Evolutionary conservation across 1,140 invertebrate species (phyloP).

Genomic region (Leptopilina clavipes): DNA sequence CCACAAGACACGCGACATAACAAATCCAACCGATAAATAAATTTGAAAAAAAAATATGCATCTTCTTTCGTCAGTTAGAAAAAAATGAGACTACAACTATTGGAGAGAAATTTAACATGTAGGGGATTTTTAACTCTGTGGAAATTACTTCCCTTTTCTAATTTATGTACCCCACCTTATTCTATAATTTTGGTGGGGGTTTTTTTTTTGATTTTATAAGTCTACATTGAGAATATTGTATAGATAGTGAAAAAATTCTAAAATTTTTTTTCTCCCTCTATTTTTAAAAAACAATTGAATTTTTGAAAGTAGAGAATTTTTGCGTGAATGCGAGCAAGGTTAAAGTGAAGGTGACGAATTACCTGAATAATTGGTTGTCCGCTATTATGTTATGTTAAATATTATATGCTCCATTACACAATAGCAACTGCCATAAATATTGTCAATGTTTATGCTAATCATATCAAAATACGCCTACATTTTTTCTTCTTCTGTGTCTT

Average conservation of each 20-base stretch:
- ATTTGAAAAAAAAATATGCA: neutral
- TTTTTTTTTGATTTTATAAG: no score
- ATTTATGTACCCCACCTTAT: no score
- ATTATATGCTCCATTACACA: neutral
- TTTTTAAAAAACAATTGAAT: neutral
- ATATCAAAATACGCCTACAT: slow-evolving; percentile 22
- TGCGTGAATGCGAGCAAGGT: slow-evolving; percentile 19
- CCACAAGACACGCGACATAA: slow-evolving; percentile 14
- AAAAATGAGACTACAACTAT: neutral
- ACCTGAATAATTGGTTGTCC: neutral
- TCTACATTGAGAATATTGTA: no score
- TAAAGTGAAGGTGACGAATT: slow-evolving; percentile 18
- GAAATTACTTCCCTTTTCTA: neutral
- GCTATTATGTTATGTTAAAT: slow-evolving; percentile 23
- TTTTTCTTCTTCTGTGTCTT: neutral
- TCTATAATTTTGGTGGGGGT: no score
- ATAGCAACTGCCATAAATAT: neutral
- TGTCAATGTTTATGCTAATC: neutral
- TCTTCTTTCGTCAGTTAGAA: neutral
- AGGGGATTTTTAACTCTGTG: neutral
- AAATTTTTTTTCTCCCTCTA: no score
- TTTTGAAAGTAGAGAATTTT: slow-evolving; percentile 5
- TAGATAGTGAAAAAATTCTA: no score
- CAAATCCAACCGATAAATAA: neutral
- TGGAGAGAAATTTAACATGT: neutral